phyloP scores from a whole-genome alignment of 2,113 vertebrate genomes.

The Podarcis cretensis region DNA sequence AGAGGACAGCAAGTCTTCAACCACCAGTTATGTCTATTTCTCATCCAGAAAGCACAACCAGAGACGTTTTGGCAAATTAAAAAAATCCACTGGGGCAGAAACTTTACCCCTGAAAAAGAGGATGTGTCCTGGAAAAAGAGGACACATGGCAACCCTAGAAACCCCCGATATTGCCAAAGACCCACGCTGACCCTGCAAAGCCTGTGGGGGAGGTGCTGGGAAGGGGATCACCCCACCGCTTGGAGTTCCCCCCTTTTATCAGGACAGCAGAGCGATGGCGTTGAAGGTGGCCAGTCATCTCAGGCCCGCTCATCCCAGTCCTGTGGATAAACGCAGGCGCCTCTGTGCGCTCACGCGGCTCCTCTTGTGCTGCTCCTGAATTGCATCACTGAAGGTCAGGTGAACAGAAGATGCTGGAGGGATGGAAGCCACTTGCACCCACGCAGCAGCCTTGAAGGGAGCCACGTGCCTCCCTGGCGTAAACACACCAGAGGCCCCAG shows the following conservation, averaged over 20 bases:
- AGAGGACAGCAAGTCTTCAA: no score
- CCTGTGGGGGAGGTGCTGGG: no score
- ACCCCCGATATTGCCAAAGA: no score
- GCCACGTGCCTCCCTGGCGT: not conserved
- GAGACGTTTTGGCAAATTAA: no score
- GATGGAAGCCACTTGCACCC: not conserved
- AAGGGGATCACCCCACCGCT: rapidly evolving
- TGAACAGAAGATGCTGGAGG: not conserved
- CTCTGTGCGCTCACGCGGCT: no score
- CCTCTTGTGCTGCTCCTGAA: not conserved
- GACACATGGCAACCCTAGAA: no score
- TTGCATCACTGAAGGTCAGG: not conserved
- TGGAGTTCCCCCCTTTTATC: not conserved
- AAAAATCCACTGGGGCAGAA: no score
- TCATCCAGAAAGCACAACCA: no score
- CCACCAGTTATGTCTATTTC: no score
- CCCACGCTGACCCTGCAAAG: no score
- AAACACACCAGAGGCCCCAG: not conserved
- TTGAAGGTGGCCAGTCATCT: not conserved
- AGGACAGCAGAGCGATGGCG: rapidly evolving
- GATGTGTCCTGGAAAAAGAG: no score
- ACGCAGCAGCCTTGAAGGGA: conserved; percentile 16
- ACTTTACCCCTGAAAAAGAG: no score
- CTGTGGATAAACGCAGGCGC: rapidly evolving
- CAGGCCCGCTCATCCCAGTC: not conserved